phyloP scores from a whole-genome alignment of 1,140 invertebrate genomes.

The Mylabris phalerata region DNA sequence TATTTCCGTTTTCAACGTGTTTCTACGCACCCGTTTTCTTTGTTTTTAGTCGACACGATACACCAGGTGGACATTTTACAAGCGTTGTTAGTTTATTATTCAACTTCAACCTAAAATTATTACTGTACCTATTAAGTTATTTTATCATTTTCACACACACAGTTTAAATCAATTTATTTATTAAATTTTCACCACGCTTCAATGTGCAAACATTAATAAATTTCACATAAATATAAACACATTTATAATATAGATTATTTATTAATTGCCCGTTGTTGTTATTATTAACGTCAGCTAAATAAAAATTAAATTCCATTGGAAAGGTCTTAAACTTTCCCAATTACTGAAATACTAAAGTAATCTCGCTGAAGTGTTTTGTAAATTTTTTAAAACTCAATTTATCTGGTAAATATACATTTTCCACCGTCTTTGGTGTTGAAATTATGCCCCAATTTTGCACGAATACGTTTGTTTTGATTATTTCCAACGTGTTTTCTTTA shows the following conservation, averaged over 20 bases:
- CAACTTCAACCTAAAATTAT: too few relatives aligned
- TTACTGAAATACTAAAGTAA: conserved; percentile 16
- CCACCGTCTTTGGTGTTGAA: background rate
- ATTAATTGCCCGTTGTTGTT: too few relatives aligned
- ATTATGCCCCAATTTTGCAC: conserved; percentile 16
- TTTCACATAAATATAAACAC: too few relatives aligned
- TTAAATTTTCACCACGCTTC: too few relatives aligned
- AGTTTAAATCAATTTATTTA: too few relatives aligned
- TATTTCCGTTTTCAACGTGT: conserved; percentile 11
- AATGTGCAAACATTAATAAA: too few relatives aligned
- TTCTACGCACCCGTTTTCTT: conserved; percentile 2
- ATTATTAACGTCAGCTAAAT: too few relatives aligned
- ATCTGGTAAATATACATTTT: too few relatives aligned
- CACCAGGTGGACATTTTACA: background rate
- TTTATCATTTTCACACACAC: too few relatives aligned
- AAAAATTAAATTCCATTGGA: conserved; percentile 11
- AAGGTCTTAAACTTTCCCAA: conserved; percentile 12
- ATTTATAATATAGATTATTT: too few relatives aligned
- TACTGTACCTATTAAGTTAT: too few relatives aligned
- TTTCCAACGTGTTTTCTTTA: conserved; percentile 13
- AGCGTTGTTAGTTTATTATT: too few relatives aligned
- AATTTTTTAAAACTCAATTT: conserved; percentile 10
- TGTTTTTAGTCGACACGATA: conserved; percentile 7
- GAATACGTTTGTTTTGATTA: conserved; percentile 13
- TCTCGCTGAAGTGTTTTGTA: conserved; percentile 4